Conservation (phyloP, 2,113 vertebrate species). For the Syrrhaptes paradoxus region DNA sequence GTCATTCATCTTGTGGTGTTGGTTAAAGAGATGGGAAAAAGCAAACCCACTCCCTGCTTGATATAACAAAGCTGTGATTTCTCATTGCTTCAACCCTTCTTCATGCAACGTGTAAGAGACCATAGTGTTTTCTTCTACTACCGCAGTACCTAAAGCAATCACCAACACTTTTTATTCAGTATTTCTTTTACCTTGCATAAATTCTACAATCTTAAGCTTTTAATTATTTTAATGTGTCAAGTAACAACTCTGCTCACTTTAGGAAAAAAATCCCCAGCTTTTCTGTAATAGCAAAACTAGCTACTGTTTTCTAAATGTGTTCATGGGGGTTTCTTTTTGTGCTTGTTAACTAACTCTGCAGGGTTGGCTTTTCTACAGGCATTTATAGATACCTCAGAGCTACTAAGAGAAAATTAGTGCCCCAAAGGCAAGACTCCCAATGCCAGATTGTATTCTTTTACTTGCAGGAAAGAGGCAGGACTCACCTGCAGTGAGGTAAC, state of each 20-base stretch:
- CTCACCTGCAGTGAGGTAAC: neutral
- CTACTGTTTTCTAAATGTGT: neutral
- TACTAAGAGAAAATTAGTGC: fast-evolving
- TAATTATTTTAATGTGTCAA: neutral
- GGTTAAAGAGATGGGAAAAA: neutral
- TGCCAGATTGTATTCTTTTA: fast-evolving
- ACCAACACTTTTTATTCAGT: neutral
- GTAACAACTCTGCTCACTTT: neutral
- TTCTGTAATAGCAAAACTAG: neutral
- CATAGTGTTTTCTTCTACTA: fast-evolving
- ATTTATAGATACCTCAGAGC: fast-evolving
- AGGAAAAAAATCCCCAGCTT: neutral
- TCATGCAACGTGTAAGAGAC: too few relatives aligned
- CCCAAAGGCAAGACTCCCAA: neutral
- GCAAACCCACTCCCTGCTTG: neutral
- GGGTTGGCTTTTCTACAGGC: neutral
- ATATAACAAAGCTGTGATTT: neutral
- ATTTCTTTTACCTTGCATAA: neutral
- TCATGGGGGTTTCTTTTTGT: neutral
- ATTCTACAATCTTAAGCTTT: neutral
- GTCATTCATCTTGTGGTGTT: neutral
- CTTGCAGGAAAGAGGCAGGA: neutral
- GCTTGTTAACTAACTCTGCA: neutral
- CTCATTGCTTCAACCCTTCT: neutral
- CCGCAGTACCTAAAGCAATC: neutral